These are phyloP conservation scores for Bradypodion pumilum DNA, from an alignment of 2,797 vertebrate genomes.

Conservation along the genomic window DNA sequence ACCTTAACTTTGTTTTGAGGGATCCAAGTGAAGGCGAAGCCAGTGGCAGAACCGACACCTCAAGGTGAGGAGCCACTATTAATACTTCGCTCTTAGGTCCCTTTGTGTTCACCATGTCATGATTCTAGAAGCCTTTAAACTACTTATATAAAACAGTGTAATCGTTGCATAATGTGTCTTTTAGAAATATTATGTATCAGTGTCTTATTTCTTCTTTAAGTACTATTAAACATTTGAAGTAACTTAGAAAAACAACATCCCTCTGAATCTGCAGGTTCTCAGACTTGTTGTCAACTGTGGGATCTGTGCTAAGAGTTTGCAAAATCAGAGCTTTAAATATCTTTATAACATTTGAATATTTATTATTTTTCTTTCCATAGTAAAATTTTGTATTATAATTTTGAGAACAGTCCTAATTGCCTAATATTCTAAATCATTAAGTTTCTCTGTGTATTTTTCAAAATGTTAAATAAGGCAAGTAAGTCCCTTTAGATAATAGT, in stretches of 20 bases:
- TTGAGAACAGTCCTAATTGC: not conserved
- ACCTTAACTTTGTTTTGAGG: slow-evolving; percentile 90
- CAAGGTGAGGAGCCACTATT: slow-evolving; percentile 87
- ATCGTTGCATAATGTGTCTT: slow-evolving; percentile 47
- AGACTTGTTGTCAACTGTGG: not conserved
- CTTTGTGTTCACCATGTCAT: slow-evolving; percentile 54
- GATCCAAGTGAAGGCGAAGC: slow-evolving; percentile 95
- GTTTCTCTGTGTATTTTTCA: not conserved
- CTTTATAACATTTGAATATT: slow-evolving; percentile 33
- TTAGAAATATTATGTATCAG: slow-evolving; percentile 30
- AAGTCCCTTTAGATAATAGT: not conserved
- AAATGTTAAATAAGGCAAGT: not conserved
- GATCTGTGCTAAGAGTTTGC: not conserved
- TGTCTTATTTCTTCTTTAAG: slow-evolving; percentile 45
- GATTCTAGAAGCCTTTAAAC: slow-evolving; percentile 54
- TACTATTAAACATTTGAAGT: not conserved
- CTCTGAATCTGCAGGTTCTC: slow-evolving; percentile 13
- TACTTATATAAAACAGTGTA: slow-evolving; percentile 48
- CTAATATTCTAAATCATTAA: not conserved
- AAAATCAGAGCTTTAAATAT: not conserved
- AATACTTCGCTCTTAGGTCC: slow-evolving; percentile 69
- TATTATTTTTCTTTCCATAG: not conserved
- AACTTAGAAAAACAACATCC: not conserved
- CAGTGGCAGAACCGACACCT: slow-evolving; percentile 91
- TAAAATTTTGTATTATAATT: not conserved